Evolutionary conservation across 2,888 invertebrate genomes (phyloP).

Genomic region (Nephrotoma appendiculata): DNA sequence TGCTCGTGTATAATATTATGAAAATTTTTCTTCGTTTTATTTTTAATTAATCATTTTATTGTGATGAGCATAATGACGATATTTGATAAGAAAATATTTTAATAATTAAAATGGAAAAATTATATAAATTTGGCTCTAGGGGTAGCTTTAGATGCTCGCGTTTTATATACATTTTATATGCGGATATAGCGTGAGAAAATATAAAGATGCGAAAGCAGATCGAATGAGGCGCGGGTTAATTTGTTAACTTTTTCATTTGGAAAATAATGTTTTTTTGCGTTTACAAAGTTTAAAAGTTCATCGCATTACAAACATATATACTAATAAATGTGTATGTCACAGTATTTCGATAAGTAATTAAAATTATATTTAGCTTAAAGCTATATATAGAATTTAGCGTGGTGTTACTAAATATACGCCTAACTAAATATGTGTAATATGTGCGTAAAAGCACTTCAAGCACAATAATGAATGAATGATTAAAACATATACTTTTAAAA

Average conservation of each 20-base stretch:
- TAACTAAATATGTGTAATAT: background rate
- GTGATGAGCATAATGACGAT: background rate
- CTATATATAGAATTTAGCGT: background rate
- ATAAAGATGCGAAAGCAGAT: background rate
- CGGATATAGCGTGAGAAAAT: background rate
- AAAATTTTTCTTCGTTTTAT: background rate
- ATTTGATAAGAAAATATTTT: background rate
- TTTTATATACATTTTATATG: background rate
- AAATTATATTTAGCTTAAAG: background rate
- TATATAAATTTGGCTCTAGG: background rate
- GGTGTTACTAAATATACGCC: background rate
- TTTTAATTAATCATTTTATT: background rate
- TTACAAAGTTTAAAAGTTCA: background rate
- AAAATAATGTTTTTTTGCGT: background rate
- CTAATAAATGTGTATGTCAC: background rate
- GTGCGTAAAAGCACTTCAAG: background rate
- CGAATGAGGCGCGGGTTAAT: background rate
- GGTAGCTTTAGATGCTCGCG: background rate
- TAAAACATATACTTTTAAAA: background rate
- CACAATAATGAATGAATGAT: background rate
- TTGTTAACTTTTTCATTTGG: background rate
- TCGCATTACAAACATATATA: background rate
- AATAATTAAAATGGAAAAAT: background rate
- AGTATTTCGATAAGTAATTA: background rate
- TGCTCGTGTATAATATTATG: background rate